Conservation (phyloP, 2,888 invertebrate genomes). For the Drosophila testacea region DNA sequence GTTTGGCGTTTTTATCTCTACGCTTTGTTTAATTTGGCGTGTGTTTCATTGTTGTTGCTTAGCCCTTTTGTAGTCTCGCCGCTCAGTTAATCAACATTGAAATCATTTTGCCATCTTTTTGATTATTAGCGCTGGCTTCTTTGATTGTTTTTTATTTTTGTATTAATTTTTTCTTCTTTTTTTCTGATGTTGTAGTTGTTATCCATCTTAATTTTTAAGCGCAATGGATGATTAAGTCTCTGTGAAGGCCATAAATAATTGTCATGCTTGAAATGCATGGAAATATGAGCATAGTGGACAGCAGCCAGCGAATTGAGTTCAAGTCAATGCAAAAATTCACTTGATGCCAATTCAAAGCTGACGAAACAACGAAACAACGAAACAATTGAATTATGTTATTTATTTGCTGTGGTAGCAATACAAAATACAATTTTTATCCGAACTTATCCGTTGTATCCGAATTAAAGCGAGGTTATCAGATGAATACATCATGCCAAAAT, state of each 20-base stretch:
- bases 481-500: background rate
- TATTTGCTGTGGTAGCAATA: background rate
- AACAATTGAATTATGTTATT: slow-evolving; percentile 1
- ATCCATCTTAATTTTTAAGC: slow-evolving; percentile 45
- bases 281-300: slow-evolving; percentile 1
- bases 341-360: slow-evolving; percentile 13
- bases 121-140: slow-evolving; percentile 69
- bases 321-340: slow-evolving; percentile 17
- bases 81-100: slow-evolving; percentile 80
- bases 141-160: slow-evolving; percentile 44
- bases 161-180: slow-evolving; percentile 10
- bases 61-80: slow-evolving; percentile 75
- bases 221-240: slow-evolving; percentile 68
- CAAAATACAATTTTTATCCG: background rate
- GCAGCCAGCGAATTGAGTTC: slow-evolving; percentile 1
- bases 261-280: slow-evolving; percentile 50
- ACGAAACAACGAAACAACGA: background rate
- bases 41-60: slow-evolving; percentile 57
- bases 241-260: slow-evolving; percentile 68
- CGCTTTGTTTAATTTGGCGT: slow-evolving; percentile 78
- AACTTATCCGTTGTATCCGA: slow-evolving; percentile 3
- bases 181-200: slow-evolving; percentile 32
- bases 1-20: slow-evolving; percentile 45
- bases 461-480: slow-evolving; percentile 4
- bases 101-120: slow-evolving; percentile 80